phyloP scores from a whole-genome alignment of 2,113 vertebrate species.

The Ophthalmotilapia sp. region DNA sequence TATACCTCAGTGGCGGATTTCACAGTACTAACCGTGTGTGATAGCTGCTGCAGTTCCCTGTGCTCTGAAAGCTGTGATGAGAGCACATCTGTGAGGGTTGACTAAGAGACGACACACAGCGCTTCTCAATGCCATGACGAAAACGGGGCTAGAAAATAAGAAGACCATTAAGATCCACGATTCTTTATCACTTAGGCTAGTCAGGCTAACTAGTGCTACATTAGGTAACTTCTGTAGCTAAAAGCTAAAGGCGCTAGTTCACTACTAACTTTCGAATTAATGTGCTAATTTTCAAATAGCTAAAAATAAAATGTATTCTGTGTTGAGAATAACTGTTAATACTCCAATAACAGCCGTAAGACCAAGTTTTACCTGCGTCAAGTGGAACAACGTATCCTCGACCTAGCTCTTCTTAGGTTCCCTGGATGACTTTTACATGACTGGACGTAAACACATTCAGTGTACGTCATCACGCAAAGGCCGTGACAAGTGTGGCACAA shows the following conservation, averaged over 20 bases:
- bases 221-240: background rate
- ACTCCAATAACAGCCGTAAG: rapidly evolving
- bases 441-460: background rate
- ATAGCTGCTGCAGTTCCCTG: conserved; percentile 56
- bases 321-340: background rate
- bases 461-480: conserved; percentile 41
- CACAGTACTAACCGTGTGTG: conserved; percentile 21
- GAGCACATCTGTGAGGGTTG: conserved; percentile 32
- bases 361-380: background rate
- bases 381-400: background rate
- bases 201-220: background rate
- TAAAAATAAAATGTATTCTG: background rate
- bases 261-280: background rate
- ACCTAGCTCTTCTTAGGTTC: background rate
- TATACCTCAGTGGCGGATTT: background rate
- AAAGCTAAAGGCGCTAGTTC: conserved; percentile 8
- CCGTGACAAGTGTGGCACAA: background rate
- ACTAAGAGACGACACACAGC: conserved; percentile 45
- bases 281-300: rapidly evolving
- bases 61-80: conserved; percentile 38
- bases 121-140: conserved; percentile 68
- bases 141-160: background rate
- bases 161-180: background rate
- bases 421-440: background rate
- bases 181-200: background rate